These are phyloP conservation scores for human DNA, from an alignment of 2,113 vertebrate species.

Conservation along the genomic window DNA sequence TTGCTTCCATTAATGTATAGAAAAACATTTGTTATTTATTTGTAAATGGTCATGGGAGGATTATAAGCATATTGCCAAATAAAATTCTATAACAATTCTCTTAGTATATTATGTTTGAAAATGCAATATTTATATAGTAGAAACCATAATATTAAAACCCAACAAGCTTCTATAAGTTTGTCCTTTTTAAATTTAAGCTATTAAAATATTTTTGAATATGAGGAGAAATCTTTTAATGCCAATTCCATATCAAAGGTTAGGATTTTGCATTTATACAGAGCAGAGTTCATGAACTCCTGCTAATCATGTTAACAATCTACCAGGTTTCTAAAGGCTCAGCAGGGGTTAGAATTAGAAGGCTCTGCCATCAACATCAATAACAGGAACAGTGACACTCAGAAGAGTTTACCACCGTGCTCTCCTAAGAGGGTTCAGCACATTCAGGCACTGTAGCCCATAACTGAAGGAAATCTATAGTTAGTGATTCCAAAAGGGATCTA, in stretches of 20 bases:
- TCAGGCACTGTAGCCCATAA: constrained; percentile 61
- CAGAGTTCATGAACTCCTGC: constrained; percentile 89
- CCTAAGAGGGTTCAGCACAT: constrained; percentile 64
- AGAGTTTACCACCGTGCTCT: constrained; percentile 81
- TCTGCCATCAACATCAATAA: constrained; percentile 87
- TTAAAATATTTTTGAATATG: constrained; percentile 76
- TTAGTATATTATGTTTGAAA: constrained; percentile 40
- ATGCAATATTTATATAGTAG: constrained; percentile 26
- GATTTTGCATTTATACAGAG: constrained; percentile 87
- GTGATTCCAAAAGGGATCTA: constrained; percentile 25
- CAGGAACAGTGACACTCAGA: constrained; percentile 82
- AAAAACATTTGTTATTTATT: constrained; percentile 56
- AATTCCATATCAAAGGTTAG: constrained; percentile 87
- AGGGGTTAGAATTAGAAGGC: constrained; percentile 86
- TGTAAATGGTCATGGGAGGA: constrained; percentile 32
- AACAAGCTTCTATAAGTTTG: neutral
- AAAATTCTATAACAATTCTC: constrained; percentile 34
- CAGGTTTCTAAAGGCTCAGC: constrained; percentile 88
- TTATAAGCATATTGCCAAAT: constrained; percentile 39
- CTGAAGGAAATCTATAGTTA: neutral
- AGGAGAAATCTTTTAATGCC: constrained; percentile 69
- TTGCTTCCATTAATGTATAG: constrained; percentile 56
- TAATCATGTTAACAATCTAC: constrained; percentile 87
- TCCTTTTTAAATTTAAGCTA: constrained; percentile 49
- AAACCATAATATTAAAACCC: constrained; percentile 27